These are phyloP conservation scores for Machimus rusticus DNA, from an alignment of 2,888 invertebrate species.

Conservation along the genomic window DNA sequence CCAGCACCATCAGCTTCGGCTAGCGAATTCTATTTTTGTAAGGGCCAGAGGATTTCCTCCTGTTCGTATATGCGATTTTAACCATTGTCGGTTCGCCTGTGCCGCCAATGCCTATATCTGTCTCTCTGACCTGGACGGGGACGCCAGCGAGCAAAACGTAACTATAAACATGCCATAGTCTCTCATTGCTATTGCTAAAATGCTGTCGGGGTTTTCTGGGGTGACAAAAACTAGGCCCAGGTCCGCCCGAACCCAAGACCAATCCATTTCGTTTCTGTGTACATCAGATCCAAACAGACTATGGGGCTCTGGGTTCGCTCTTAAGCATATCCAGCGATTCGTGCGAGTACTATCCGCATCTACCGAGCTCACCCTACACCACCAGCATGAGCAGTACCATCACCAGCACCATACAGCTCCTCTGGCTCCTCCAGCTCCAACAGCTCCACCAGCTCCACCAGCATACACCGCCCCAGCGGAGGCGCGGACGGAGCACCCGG, in stretches of 20 bases:
- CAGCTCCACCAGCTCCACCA: background rate
- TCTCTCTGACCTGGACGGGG: background rate
- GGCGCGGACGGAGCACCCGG: background rate
- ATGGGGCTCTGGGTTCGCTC: background rate
- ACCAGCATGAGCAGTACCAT: slow-evolving; percentile 15
- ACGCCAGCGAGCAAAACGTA: background rate
- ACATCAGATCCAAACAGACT: background rate
- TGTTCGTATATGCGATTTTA: slow-evolving; percentile 10
- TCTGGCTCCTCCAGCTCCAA: background rate
- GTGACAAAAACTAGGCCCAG: slow-evolving; percentile 39
- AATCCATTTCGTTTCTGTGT: slow-evolving; percentile 30
- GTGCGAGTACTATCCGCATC: background rate
- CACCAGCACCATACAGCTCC: background rate
- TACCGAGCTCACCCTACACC: background rate
- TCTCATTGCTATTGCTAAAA: slow-evolving; percentile 11
- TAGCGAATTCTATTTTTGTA: background rate
- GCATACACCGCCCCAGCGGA: background rate
- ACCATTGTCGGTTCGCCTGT: background rate
- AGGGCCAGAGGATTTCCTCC: background rate
- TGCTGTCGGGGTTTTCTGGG: slow-evolving; percentile 7
- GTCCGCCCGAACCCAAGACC: slow-evolving; percentile 27
- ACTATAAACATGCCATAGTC: slow-evolving; percentile 21
- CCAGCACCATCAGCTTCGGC: background rate
- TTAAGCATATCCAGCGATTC: background rate
- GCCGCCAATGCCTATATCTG: slow-evolving; percentile 4